These are phyloP conservation scores for Semaprochilodus insignis DNA, from an alignment of 2,797 vertebrate species.

Conservation along the genomic window DNA sequence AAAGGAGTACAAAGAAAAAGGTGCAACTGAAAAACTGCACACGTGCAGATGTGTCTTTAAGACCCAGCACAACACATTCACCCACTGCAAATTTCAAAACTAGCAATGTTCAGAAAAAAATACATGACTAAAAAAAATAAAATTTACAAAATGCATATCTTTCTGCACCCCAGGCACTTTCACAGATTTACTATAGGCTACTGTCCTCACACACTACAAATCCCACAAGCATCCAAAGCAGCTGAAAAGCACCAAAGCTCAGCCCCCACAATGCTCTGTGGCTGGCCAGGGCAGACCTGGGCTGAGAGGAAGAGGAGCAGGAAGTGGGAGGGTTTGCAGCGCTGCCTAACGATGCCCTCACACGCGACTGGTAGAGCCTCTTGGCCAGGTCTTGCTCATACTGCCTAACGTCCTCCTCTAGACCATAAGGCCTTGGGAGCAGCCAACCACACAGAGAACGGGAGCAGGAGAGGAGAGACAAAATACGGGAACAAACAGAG, in stretches of 20 bases:
- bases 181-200: slow-evolving; percentile 25
- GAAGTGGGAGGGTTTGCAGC: slow-evolving; percentile 66
- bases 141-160: slow-evolving; percentile 17
- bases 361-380: slow-evolving; percentile 91
- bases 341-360: slow-evolving; percentile 83
- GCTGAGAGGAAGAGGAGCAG: slow-evolving; percentile 80
- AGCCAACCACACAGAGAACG: slow-evolving; percentile 54
- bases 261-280: slow-evolving; percentile 78
- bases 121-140: neutral
- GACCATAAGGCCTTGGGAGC: slow-evolving; percentile 81
- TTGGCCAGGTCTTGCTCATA: slow-evolving; percentile 95
- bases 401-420: slow-evolving; percentile 93
- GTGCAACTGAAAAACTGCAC: slow-evolving; percentile 31
- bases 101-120: neutral
- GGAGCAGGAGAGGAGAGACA: slow-evolving; percentile 61
- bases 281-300: slow-evolving; percentile 83
- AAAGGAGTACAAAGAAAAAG: slow-evolving; percentile 48
- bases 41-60: slow-evolving; percentile 22
- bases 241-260: slow-evolving; percentile 61
- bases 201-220: slow-evolving; percentile 37
- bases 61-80: slow-evolving; percentile 23
- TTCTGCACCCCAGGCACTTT: slow-evolving; percentile 57
- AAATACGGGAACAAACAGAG: slow-evolving; percentile 57
- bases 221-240: slow-evolving; percentile 68
- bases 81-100: neutral